Evolutionary conservation across 2,888 invertebrate genomes (phyloP).

Genomic region (Abrostola tripartita): DNA sequence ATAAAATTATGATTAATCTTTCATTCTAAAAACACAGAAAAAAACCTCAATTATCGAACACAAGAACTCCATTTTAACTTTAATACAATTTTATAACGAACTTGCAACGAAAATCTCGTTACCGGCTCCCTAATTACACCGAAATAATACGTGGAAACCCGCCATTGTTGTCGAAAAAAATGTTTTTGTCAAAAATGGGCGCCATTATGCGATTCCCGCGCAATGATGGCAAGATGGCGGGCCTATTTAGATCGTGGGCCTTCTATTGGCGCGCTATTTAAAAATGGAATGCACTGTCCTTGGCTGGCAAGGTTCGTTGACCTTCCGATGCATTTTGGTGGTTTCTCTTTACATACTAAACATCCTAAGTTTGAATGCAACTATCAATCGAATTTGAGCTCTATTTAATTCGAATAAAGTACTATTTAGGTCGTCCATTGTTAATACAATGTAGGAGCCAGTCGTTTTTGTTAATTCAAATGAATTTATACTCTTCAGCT

Average conservation of each 20-base stretch:
- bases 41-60: constrained; percentile 27
- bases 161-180: constrained; percentile 79
- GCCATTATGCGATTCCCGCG: constrained; percentile 71
- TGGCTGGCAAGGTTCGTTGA: constrained; percentile 84
- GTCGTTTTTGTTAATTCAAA: constrained; percentile 63
- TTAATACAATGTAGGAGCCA: constrained; percentile 59
- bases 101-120: constrained; percentile 69
- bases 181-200: constrained; percentile 73
- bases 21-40: not conserved
- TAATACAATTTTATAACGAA: constrained; percentile 62
- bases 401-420: constrained; percentile 61
- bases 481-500: constrained; percentile 67
- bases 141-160: constrained; percentile 78
- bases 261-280: constrained; percentile 88
- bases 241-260: constrained; percentile 84
- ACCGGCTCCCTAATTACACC: constrained; percentile 83
- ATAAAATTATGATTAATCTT: no score
- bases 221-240: constrained; percentile 86
- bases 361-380: constrained; percentile 63
- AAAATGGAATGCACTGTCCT: constrained; percentile 89
- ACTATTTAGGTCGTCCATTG: constrained; percentile 58
- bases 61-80: constrained; percentile 44
- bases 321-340: constrained; percentile 88
- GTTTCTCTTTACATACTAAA: constrained; percentile 74
- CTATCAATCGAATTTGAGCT: constrained; percentile 63